These are phyloP conservation scores for Urophycis tenuis DNA, from an alignment of 2,797 vertebrate species.

Conservation along the genomic window DNA sequence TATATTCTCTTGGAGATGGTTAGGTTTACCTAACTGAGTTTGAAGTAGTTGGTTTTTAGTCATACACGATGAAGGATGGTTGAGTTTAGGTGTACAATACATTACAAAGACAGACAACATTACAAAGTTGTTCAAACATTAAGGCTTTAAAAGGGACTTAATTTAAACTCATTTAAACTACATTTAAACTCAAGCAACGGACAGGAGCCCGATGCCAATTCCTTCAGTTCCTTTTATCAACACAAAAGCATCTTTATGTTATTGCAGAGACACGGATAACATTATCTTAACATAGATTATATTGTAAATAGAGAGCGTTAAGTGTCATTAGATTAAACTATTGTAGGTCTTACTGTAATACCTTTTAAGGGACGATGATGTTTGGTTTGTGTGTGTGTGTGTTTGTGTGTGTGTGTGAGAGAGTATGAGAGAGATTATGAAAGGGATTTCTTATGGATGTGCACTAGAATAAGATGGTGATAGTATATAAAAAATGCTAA, in stretches of 20 bases:
- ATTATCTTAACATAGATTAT: slow-evolving; percentile 16
- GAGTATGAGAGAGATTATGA: neutral
- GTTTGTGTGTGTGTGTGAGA: slow-evolving; percentile 8
- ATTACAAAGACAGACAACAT: neutral
- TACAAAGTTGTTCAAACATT: neutral
- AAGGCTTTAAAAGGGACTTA: neutral
- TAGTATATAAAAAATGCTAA: neutral
- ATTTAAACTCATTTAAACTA: too few species aligned
- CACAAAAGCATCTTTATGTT: neutral
- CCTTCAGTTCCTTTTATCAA: too few species aligned
- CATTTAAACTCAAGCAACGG: neutral
- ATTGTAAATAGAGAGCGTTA: slow-evolving; percentile 12
- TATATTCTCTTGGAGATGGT: neutral
- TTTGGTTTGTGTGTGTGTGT: slow-evolving; percentile 19
- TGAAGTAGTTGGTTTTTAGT: neutral
- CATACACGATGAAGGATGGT: neutral
- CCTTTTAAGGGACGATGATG: slow-evolving; percentile 12
- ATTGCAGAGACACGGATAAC: neutral
- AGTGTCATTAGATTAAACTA: slow-evolving; percentile 18
- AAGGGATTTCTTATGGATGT: slow-evolving; percentile 15
- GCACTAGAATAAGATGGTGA: slow-evolving; percentile 14
- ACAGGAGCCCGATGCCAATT: neutral
- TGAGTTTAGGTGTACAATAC: neutral
- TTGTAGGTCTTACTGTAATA: slow-evolving; percentile 33
- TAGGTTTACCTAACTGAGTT: neutral